These are phyloP conservation scores for Dascillus cervinus DNA, from an alignment of 2,888 invertebrate genomes.

Conservation along the genomic window DNA sequence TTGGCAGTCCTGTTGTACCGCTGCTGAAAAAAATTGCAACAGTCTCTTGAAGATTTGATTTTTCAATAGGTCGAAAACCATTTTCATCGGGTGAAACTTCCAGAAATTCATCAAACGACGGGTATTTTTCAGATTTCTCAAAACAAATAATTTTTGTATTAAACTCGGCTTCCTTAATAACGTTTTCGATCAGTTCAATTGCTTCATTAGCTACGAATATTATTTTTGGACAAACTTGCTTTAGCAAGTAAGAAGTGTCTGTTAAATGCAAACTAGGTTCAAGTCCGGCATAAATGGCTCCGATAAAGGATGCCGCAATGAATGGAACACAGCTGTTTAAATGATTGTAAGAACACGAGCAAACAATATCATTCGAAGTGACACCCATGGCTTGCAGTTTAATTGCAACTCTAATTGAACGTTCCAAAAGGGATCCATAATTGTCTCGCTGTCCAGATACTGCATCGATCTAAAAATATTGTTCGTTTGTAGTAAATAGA, in stretches of 20 bases:
- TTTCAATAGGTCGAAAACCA: constrained; percentile 13
- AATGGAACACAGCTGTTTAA: constrained; percentile 39
- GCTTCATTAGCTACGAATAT: constrained; percentile 19
- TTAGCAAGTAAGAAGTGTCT: constrained; percentile 19
- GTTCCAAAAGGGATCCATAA: constrained; percentile 32
- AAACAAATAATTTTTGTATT: constrained; percentile 18
- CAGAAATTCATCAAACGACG: constrained; percentile 20
- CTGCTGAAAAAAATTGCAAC: constrained; percentile 23
- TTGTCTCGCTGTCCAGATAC: constrained; percentile 40
- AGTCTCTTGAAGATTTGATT: constrained; percentile 14
- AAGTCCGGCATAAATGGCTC: constrained; percentile 21
- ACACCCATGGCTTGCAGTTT: constrained; percentile 36
- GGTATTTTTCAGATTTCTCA: constrained; percentile 12
- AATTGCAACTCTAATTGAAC: constrained; percentile 40
- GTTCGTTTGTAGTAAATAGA: background rate
- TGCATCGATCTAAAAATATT: constrained; percentile 37
- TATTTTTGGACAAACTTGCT: constrained; percentile 19
- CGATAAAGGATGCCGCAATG: constrained; percentile 41
- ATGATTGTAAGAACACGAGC: constrained; percentile 41
- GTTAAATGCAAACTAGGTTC: constrained; percentile 15
- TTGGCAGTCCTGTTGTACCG: constrained; percentile 34
- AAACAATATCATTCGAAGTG: constrained; percentile 38
- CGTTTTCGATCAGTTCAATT: constrained; percentile 15
- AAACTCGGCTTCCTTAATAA: constrained; percentile 9
- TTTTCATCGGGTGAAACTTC: constrained; percentile 17